Percentiles rank a stretch among this genome's conserved stretches.
Conservation (phyloP, 2,888 invertebrate genomes). For the Listrodromus nycthemerus region DNA sequence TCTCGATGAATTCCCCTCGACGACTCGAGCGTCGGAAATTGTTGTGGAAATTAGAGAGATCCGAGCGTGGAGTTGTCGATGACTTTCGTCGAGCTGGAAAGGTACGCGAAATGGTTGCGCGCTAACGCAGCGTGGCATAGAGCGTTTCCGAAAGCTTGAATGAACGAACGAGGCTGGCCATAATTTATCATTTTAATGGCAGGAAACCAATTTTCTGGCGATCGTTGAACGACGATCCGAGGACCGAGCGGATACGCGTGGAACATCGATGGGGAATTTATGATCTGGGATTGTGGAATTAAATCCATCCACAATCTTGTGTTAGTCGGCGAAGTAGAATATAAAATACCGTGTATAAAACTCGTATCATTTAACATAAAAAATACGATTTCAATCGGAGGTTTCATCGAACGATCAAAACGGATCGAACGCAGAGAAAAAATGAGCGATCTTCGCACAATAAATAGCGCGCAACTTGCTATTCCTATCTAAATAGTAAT, state of each 20-base stretch:
- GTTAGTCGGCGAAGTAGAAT: background rate
- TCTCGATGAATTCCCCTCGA: slow-evolving; percentile 37
- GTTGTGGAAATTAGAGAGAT: slow-evolving; percentile 44
- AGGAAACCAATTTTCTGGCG: slow-evolving; percentile 66
- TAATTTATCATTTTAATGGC: slow-evolving; percentile 79
- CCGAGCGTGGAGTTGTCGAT: slow-evolving; percentile 59
- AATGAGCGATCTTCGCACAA: background rate
- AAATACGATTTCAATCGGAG: background rate
- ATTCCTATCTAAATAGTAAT: no score
- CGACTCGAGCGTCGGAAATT: background rate
- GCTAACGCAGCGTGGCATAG: slow-evolving; percentile 65
- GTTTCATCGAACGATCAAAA: background rate
- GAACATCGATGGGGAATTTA: slow-evolving; percentile 10
- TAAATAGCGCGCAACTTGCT: no score
- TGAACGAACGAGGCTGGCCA: slow-evolving; percentile 75
- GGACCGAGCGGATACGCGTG: slow-evolving; percentile 33
- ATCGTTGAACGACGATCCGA: slow-evolving; percentile 36
- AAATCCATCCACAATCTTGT: background rate
- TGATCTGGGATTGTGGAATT: background rate
- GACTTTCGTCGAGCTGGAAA: slow-evolving; percentile 54
- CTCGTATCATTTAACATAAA: background rate
- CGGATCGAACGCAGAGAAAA: background rate
- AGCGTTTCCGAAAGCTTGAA: slow-evolving; percentile 58
- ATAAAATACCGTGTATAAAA: background rate
- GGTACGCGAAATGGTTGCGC: slow-evolving; percentile 67